These are phyloP conservation scores for Danio rerio DNA, from an alignment of 2,113 vertebrate genomes.

Conservation along the genomic window GRCz12tu NC_133192.1:53339001-53339500, in stretches of 20 bases:
- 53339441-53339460: background rate
- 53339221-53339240: conserved; percentile 29
- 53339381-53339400: background rate
- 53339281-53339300: conserved; percentile 23
- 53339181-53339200: conserved; percentile 16
- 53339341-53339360: background rate
- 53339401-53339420: background rate
- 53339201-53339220: conserved; percentile 36
- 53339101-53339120: conserved; percentile 14
- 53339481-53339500: no score
- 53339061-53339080: conserved; percentile 17
- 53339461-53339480: background rate
- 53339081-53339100: conserved; percentile 2
- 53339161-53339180: conserved; percentile 35
- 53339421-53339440: background rate
- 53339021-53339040: background rate
- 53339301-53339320: conserved; percentile 16
- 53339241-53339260: conserved; percentile 29
- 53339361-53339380: conserved; percentile 2
- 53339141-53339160: conserved; percentile 33
- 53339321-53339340: background rate
- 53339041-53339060: background rate
- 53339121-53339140: background rate
- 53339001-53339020: background rate
- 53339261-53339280: conserved; percentile 32